Percentiles rank a stretch among this genome's conserved stretches.
phyloP scores from a whole-genome alignment of 2,113 vertebrate genomes.

The Hemiprocne comata region DNA sequence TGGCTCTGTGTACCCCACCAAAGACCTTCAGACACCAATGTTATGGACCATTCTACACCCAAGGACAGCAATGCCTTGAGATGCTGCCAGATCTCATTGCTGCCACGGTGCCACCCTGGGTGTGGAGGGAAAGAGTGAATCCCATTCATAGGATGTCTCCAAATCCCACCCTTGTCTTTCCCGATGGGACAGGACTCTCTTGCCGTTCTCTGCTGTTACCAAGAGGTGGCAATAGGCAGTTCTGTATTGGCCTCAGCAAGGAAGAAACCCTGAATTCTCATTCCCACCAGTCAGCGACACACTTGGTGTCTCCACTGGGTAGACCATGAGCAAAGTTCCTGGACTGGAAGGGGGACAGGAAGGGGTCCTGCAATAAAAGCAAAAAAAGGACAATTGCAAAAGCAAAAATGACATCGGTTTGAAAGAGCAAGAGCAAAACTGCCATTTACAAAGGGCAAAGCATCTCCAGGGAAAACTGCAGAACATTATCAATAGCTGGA shows the following conservation, averaged over 20 bases:
- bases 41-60: background rate
- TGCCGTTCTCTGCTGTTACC: background rate
- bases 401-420: background rate
- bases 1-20: background rate
- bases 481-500: background rate
- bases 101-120: background rate
- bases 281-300: background rate
- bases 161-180: background rate
- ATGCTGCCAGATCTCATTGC: background rate
- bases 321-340: background rate
- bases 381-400: background rate
- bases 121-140: background rate
- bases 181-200: background rate
- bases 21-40: background rate
- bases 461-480: background rate
- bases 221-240: background rate
- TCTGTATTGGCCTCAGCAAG: background rate
- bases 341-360: background rate
- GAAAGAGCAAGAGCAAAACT: background rate
- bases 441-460: constrained; percentile 16
- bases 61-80: background rate
- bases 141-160: background rate
- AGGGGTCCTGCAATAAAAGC: background rate
- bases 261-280: background rate
- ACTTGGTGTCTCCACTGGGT: background rate